phyloP scores from a whole-genome alignment of 2,113 vertebrate species.

The Falcunculus frontatus region DNA sequence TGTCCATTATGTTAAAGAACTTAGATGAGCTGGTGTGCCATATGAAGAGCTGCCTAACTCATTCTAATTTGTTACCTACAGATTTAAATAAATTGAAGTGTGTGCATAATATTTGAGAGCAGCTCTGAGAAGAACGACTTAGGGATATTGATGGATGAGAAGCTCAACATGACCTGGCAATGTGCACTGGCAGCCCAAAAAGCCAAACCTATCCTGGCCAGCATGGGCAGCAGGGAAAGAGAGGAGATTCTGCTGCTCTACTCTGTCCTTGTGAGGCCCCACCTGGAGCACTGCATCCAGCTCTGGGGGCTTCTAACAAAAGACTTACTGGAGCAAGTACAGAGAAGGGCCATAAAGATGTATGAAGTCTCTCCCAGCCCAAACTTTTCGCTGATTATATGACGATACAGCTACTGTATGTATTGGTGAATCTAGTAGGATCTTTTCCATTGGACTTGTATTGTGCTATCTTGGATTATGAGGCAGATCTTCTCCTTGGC shows the following conservation, averaged over 20 bases:
- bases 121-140: neutral
- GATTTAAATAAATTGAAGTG: neutral
- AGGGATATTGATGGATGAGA: neutral
- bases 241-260: neutral
- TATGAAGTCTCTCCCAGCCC: neutral
- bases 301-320: neutral
- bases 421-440: neutral
- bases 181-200: neutral
- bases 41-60: neutral
- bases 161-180: neutral
- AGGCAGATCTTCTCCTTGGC: neutral
- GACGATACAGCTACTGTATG: neutral
- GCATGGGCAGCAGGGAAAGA: neutral
- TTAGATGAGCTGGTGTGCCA: neutral
- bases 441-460: neutral
- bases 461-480: neutral
- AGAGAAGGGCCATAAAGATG: neutral
- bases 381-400: neutral
- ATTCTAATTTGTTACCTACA: neutral
- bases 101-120: neutral
- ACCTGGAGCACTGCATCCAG: neutral
- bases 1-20: neutral
- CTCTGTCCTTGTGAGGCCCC: neutral
- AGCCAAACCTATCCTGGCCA: neutral
- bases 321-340: neutral